Base-by-base conservation (phyloP, 2,888 invertebrate species). In the Phoenoteleia sp. region DNA sequence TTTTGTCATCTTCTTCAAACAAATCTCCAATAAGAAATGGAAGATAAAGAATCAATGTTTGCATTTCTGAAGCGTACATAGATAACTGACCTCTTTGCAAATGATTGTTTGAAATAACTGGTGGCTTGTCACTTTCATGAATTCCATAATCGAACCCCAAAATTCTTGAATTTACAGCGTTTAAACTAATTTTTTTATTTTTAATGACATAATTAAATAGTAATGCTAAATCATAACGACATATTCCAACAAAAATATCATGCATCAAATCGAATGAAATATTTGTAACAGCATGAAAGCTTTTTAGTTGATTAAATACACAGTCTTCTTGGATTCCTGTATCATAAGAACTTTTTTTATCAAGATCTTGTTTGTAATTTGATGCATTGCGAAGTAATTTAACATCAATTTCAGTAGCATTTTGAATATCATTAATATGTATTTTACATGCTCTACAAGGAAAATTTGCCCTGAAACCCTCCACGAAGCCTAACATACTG, bases 31-130 rank as follows among this genome's bases (percentile, higher is more conserved):
- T 45, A 6, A 80, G 49, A 9, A 87, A 21, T 13, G 75, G 75
- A 17, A 87, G 62, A 64, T 77, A 66, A 21, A 66, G 52, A 5
- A 77, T 36, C 11, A 85, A 64, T 11, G 75, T 83, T 0, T 71
- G 21, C 80, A 81, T 83, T 69, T 86, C 74, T 7, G 83, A 77
- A 11, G 81, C 81, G 42, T 83, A 86, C 25, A 75, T 64, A 45
- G 36, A 64, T 39, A 85, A 54, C 36, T 56, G 60, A 19, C 39
- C 47, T 21, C 47, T 47, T 23, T 56, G 36, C 27, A 85, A 60
- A 62, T 80, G 74, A 9, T 19, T 25, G 45, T 74, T 17, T 19
- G 19, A n/a, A 17, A 87, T 82, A 9, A n/a, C 36, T 9, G 77
- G 75, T 23, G 84, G 87, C 45, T 82, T 85, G 47, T 86, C 81